phyloP scores from a whole-genome alignment of 2,888 invertebrate species.

The Drosophila ochracea region DNA sequence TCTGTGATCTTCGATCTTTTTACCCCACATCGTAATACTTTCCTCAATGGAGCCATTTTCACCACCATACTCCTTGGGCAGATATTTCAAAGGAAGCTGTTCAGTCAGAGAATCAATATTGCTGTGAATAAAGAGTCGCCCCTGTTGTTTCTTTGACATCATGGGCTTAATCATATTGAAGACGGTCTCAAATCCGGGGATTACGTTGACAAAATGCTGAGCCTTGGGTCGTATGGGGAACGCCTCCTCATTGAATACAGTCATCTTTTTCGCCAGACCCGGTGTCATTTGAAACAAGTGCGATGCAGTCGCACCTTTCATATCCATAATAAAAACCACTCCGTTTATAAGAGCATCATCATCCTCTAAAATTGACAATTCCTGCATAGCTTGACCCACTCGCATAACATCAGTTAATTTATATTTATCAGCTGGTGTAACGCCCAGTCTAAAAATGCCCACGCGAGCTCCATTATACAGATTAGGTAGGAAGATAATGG shows the following conservation, averaged over 20 bases:
- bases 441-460: conserved; percentile 86
- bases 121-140: conserved; percentile 87
- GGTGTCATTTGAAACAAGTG: conserved; percentile 88
- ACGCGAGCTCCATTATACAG: conserved; percentile 85
- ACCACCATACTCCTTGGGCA: conserved; percentile 90
- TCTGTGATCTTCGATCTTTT: conserved; percentile 67
- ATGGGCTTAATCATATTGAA: conserved; percentile 87
- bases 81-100: conserved; percentile 86
- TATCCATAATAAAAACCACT: conserved; percentile 86
- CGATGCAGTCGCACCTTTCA: conserved; percentile 86
- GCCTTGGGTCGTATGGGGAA: conserved; percentile 87
- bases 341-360: conserved; percentile 87
- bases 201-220: conserved; percentile 87
- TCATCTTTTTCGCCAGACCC: conserved; percentile 87
- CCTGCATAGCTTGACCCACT: conserved; percentile 87
- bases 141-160: conserved; percentile 87
- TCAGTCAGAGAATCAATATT: conserved; percentile 87
- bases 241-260: conserved; percentile 87
- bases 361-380: conserved; percentile 88
- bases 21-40: conserved; percentile 66
- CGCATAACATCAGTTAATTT: conserved; percentile 86
- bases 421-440: conserved; percentile 85
- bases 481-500: conserved; percentile 77
- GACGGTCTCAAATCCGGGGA: conserved; percentile 87
- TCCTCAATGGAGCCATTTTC: conserved; percentile 86